Conservation (phyloP, 2,888 invertebrate genomes). For the Cosmopolites sordidus region DNA sequence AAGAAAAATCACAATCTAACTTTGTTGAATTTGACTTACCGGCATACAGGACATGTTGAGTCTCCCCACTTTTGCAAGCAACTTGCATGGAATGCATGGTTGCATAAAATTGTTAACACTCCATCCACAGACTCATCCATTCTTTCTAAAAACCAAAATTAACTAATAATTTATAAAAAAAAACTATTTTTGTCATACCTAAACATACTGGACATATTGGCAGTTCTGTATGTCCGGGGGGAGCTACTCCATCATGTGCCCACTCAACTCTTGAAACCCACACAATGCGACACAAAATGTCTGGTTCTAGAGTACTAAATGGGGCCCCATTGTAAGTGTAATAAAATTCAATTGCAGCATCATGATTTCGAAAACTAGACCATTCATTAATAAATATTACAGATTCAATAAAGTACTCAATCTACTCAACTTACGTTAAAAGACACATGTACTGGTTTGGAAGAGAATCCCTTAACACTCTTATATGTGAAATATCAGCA, state of each 20-base stretch:
- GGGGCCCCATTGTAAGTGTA: slow-evolving; percentile 86
- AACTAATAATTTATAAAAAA: too few relatives aligned
- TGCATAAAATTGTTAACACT: slow-evolving; percentile 94
- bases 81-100: slow-evolving; percentile 95
- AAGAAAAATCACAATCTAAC: too few relatives aligned
- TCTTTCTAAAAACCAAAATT: slow-evolving; percentile 74
- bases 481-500: slow-evolving; percentile 81
- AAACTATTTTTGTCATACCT: too few relatives aligned
- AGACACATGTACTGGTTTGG: slow-evolving; percentile 98
- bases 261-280: slow-evolving; percentile 93
- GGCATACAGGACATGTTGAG: slow-evolving; percentile 96
- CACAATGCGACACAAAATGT: slow-evolving; percentile 86
- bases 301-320: slow-evolving; percentile 90
- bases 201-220: slow-evolving; percentile 96
- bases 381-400: background rate
- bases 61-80: slow-evolving; percentile 97
- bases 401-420: background rate
- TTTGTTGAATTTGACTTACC: slow-evolving; percentile 13
- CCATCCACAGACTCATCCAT: slow-evolving; percentile 99
- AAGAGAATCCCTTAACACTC: slow-evolving; percentile 84
- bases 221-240: slow-evolving; percentile 83
- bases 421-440: slow-evolving; percentile 65
- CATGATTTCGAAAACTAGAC: slow-evolving; percentile 63
- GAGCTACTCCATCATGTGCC: slow-evolving; percentile 63
- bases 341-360: slow-evolving; percentile 87